These are phyloP conservation scores for Ptyas mucosa DNA, from an alignment of 2,113 vertebrate species.

Conservation along the genomic window DNA sequence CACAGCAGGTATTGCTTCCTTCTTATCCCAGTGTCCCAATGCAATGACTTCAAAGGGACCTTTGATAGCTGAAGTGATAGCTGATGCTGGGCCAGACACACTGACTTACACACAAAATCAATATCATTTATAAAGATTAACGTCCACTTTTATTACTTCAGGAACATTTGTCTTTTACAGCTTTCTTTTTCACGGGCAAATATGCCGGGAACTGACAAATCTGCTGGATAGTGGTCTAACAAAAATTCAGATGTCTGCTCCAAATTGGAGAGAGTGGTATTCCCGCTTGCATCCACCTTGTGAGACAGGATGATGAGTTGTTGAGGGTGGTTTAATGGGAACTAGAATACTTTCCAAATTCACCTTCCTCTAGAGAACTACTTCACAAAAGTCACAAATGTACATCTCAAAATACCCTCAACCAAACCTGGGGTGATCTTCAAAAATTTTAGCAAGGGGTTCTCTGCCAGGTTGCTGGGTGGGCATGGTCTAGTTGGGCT, in stretches of 20 bases:
- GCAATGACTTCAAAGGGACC: constrained; percentile 34
- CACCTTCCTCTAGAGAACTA: not conserved
- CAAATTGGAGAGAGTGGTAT: not conserved
- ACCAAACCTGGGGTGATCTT: not conserved
- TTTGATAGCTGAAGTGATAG: constrained; percentile 45
- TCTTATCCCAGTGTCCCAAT: constrained; percentile 35
- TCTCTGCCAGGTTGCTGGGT: too few relatives aligned
- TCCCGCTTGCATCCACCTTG: not conserved
- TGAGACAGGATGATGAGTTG: not conserved
- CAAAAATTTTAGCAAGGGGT: too few relatives aligned
- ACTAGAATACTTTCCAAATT: not conserved
- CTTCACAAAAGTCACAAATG: not conserved
- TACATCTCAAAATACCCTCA: not conserved
- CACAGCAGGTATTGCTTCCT: constrained; percentile 39
- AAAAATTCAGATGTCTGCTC: not conserved
- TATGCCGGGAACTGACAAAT: not conserved
- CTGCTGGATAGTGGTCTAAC: not conserved
- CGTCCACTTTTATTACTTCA: constrained; percentile 35
- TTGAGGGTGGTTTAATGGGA: not conserved
- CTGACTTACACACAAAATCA: constrained; percentile 54
- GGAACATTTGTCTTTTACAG: constrained; percentile 22
- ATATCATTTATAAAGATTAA: constrained; percentile 50
- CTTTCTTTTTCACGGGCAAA: not conserved
- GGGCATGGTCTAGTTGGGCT: too few relatives aligned
- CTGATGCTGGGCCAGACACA: constrained; percentile 37